Evolutionary conservation across 23 tunicate species (phyloP).

Genomic region (Halocynthia roretzi): DNA sequence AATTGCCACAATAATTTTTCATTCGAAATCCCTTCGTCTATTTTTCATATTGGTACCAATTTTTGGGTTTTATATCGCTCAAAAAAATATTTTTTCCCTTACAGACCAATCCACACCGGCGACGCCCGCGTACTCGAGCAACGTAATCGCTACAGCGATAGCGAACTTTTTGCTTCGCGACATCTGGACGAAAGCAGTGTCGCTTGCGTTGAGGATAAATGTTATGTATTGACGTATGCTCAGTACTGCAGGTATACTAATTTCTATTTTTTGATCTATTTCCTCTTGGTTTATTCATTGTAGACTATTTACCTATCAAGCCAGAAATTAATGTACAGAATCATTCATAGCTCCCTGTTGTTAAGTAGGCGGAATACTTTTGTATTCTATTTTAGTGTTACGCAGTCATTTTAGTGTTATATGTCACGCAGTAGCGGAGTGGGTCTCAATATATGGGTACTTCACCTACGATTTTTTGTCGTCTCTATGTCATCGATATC

Average conservation of each 20-base stretch:
- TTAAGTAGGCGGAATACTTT: no score
- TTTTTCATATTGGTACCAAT: background rate
- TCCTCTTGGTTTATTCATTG: background rate
- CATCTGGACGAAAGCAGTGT: constrained; percentile 84
- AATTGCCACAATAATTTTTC: background rate
- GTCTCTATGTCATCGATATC: background rate
- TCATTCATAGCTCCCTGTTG: no score
- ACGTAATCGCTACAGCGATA: constrained; percentile 4
- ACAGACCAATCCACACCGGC: constrained; percentile 70
- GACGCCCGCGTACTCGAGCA: constrained; percentile 15
- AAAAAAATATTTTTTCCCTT: background rate
- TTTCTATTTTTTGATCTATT: background rate
- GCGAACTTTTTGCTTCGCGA: constrained; percentile 64
- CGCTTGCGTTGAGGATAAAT: constrained; percentile 84
- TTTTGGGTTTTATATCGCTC: background rate
- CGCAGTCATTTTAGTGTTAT: no score
- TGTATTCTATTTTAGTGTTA: no score
- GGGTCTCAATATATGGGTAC: no score
- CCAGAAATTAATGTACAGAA: no score
- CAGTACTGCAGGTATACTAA: constrained; percentile 62
- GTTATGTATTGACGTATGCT: constrained; percentile 57
- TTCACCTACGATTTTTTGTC: no score
- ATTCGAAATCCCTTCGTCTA: background rate
- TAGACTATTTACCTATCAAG: background rate
- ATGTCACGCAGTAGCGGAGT: no score